Base-by-base conservation (phyloP, 1,140 invertebrate genomes). In the Dreissena rostriformis region DNA sequence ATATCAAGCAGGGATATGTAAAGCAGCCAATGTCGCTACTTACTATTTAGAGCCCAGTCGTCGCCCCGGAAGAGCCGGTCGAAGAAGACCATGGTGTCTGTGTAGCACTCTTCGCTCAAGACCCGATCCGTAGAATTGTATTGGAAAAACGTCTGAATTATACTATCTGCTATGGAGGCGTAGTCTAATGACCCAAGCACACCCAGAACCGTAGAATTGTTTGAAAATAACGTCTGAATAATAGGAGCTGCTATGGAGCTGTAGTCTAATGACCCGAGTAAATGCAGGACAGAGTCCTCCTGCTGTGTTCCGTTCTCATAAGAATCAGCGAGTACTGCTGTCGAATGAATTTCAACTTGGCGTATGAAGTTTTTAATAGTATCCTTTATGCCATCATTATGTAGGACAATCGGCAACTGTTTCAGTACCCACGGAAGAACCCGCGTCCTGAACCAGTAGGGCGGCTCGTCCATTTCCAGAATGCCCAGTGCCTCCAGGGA, bases 31-130 rank as follows among this genome's bases (percentile, higher is more conserved):
- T 39, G 39, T 39, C 39, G 39, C 39, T 39, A 84, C 82, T 68
- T 77, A 84, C 82, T 84, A 53, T 75, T 28, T 14, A 84, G 26
- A 2, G 82, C 82, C 82, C 82, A 84, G 63, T 70, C 67, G n/a
- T 77, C 74, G 5, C 82, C 82, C 19, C 12, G 12, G 19, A 84
- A 68, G 24, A 84, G 67, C 17, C 74, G 26, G 22, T 84, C 82
- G 28, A 84, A 26, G 57, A 84, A 84, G 17, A 49, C 66, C 82
- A 84, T 84, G 10, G 73, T 84, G 57, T 78, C 67, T 6, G 26
- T 61, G 49, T 84, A 84, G 52, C 82, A 84, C 22, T 71, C 65
- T 49, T 77, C 55, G 22, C 49, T 70, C 14, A 84, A 65, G 5
- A 28, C 17, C 57, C 80, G 74, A 63, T 67, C 72, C 14, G 71